A percentile compares a stretch with the other conserved stretches of the same genome.
Conservation (phyloP, 2,888 invertebrate genomes). For the Caenorhabditis plicata region DNA sequence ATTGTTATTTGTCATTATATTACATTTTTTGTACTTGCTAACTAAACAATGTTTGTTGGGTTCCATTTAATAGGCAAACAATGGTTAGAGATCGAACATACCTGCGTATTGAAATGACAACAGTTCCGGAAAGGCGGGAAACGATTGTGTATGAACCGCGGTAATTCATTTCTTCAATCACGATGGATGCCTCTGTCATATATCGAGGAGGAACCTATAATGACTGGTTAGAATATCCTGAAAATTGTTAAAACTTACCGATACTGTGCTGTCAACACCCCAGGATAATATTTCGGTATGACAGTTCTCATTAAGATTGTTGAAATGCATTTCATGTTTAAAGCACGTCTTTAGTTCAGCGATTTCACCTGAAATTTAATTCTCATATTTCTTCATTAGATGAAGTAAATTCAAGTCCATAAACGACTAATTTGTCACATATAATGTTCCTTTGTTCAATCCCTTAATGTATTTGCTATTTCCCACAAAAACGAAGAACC, state of each 20-base stretch:
- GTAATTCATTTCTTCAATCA: slow-evolving; percentile 69
- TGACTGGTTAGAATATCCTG: neutral
- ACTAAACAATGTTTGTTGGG: no score
- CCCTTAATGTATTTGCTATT: neutral
- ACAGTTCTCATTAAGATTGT: slow-evolving; percentile 65
- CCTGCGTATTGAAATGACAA: slow-evolving; percentile 58
- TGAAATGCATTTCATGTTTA: slow-evolving; percentile 66
- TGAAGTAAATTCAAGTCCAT: no score
- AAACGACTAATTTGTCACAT: no score
- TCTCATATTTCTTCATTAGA: no score
- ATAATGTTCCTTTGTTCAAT: neutral
- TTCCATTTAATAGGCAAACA: no score
- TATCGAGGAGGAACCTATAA: slow-evolving; percentile 66
- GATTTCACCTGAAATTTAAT: slow-evolving; percentile 66
- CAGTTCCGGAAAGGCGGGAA: slow-evolving; percentile 59
- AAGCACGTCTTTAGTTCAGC: slow-evolving; percentile 67
- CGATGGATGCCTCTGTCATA: slow-evolving; percentile 67
- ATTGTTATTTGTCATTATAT: no score
- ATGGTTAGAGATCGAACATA: no score
- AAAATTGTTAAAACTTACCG: slow-evolving; percentile 43
- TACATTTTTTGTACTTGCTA: no score
- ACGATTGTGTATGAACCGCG: slow-evolving; percentile 66
- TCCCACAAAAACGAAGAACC: neutral
- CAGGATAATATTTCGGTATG: slow-evolving; percentile 67
- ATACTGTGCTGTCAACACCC: slow-evolving; percentile 69